A percentile compares a stretch with the other conserved stretches of the same genome.
Evolutionary conservation across 2,113 vertebrate species (phyloP).

Genomic region (Cebidichthys violaceus): DNA sequence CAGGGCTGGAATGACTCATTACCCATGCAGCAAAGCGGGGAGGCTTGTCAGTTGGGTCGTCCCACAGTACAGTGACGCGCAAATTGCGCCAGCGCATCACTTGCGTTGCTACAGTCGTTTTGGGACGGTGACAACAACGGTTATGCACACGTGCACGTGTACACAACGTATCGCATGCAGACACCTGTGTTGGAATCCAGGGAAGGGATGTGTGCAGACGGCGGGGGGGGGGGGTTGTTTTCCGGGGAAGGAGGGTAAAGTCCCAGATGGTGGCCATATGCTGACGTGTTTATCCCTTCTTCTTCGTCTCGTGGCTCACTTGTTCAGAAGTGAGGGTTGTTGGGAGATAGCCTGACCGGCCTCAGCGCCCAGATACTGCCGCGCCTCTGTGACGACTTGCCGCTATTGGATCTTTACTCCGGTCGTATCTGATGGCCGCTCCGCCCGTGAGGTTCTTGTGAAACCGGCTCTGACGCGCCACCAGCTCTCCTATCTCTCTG

Average conservation of each 20-base stretch:
- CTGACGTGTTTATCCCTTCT: constrained; percentile 43
- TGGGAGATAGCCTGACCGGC: constrained; percentile 48
- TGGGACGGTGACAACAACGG: constrained; percentile 38
- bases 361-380: constrained; percentile 46
- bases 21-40: constrained; percentile 77
- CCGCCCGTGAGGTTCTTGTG: constrained; percentile 25
- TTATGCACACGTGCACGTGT: background rate
- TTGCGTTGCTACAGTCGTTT: constrained; percentile 40
- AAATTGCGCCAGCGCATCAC: constrained; percentile 67
- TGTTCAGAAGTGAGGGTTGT: constrained; percentile 45
- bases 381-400: constrained; percentile 17
- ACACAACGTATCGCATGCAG: background rate
- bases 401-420: constrained; percentile 42
- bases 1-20: constrained; percentile 80
- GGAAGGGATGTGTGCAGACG: constrained; percentile 23
- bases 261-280: constrained; percentile 42
- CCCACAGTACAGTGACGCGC: constrained; percentile 64
- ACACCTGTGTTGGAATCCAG: constrained; percentile 22
- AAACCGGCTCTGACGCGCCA: constrained; percentile 12
- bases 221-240: constrained; percentile 38
- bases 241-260: constrained; percentile 8
- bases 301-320: constrained; percentile 42
- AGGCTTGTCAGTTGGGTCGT: constrained; percentile 78
- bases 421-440: constrained; percentile 59
- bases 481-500: constrained; percentile 26